Percentiles rank a stretch among this genome's conserved stretches.
phyloP scores from a whole-genome alignment of 2,797 vertebrate species.

The Melanotaenia pygmaea region DNA sequence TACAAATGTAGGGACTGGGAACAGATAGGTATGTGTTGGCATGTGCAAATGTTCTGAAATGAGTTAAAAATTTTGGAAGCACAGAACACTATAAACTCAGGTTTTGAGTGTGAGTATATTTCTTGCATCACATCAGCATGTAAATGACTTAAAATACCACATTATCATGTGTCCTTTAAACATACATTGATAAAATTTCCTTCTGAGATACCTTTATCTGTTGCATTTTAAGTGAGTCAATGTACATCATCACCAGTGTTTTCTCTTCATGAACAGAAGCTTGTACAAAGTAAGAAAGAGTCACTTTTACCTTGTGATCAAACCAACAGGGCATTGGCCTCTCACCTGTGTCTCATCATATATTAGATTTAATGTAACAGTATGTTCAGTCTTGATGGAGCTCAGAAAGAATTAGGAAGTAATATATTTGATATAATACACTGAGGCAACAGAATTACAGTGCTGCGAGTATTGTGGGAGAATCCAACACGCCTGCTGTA shows the following conservation, averaged over 20 bases:
- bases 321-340: slow-evolving; percentile 18
- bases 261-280: slow-evolving; percentile 4
- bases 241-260: not conserved
- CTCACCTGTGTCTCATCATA: slow-evolving; percentile 45
- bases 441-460: slow-evolving; percentile 26
- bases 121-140: not conserved
- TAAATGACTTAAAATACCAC: not conserved
- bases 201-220: not conserved
- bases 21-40: not conserved
- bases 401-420: slow-evolving; percentile 39
- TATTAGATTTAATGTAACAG: slow-evolving; percentile 41
- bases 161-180: not conserved
- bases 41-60: not conserved
- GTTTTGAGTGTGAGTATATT: not conserved
- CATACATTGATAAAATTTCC: not conserved
- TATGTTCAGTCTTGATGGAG: slow-evolving; percentile 52
- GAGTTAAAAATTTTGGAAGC: not conserved
- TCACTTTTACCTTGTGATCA: slow-evolving; percentile 30
- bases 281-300: not conserved
- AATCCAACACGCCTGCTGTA: slow-evolving; percentile 31
- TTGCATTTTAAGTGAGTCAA: not conserved
- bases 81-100: not conserved
- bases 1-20: not conserved
- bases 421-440: slow-evolving; percentile 53
- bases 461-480: slow-evolving; percentile 30